phyloP scores from a whole-genome alignment of 2,797 vertebrate genomes.

The Pangasius krempfi region DNA sequence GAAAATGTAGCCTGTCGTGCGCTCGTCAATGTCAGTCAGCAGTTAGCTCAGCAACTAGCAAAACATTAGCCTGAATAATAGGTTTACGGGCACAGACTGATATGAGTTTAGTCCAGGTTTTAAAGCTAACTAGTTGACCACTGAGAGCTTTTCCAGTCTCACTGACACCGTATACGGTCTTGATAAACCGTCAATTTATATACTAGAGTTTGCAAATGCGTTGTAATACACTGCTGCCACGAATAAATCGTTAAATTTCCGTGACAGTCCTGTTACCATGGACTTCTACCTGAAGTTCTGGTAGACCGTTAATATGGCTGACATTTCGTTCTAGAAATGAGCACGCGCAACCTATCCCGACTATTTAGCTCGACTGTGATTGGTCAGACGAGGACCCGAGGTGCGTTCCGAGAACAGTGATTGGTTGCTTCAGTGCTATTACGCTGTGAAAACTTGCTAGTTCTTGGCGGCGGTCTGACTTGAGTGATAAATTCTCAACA shows the following conservation, averaged over 20 bases:
- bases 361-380: constrained; percentile 58
- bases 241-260: not conserved
- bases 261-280: constrained; percentile 19
- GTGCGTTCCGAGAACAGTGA: constrained; percentile 54
- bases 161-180: not conserved
- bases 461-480: constrained; percentile 52
- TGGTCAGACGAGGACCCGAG: constrained; percentile 63
- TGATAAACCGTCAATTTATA: not conserved
- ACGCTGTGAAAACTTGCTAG: constrained; percentile 49
- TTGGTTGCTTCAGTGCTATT: constrained; percentile 65
- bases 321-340: constrained; percentile 78
- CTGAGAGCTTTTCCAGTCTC: not conserved
- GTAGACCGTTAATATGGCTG: constrained; percentile 81
- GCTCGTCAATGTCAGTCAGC: constrained; percentile 18
- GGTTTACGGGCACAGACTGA: constrained; percentile 1
- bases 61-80: constrained; percentile 23
- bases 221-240: not conserved
- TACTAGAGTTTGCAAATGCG: too few species aligned
- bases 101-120: constrained; percentile 30
- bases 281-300: constrained; percentile 51
- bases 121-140: not conserved
- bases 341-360: constrained; percentile 64
- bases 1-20: not conserved
- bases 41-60: constrained; percentile 17
- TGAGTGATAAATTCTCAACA: constrained; percentile 56